Evolutionary conservation across 2,797 vertebrate genomes (phyloP).

Genomic region (Mus spretus): DNA sequence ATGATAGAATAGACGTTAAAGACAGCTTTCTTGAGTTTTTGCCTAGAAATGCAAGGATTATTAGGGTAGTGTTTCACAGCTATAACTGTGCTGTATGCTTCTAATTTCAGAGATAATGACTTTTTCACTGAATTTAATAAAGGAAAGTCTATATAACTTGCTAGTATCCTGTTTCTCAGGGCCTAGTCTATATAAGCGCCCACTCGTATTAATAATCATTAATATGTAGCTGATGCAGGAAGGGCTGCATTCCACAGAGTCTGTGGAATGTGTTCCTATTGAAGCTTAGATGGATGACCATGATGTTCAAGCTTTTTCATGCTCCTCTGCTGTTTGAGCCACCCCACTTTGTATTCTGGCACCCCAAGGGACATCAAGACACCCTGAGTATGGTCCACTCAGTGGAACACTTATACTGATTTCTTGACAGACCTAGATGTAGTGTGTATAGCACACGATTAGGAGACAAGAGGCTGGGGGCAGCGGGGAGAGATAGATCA

Average conservation of each 20-base stretch:
- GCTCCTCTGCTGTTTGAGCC: constrained; percentile 17
- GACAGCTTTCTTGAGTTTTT: background rate
- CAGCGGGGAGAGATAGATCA: background rate
- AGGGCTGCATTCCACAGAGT: background rate
- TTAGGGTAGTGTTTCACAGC: constrained; percentile 36
- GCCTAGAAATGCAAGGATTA: background rate
- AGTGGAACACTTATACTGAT: background rate
- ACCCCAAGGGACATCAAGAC: background rate
- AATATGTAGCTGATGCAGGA: background rate
- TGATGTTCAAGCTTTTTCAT: background rate
- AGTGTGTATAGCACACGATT: constrained; percentile 2
- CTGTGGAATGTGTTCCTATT: background rate
- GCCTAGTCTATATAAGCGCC: background rate
- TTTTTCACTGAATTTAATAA: constrained; percentile 44
- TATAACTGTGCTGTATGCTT: constrained; percentile 22
- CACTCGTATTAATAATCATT: background rate
- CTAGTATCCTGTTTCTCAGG: background rate
- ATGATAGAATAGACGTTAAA: background rate
- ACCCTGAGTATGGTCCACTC: background rate
- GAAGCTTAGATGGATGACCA: background rate
- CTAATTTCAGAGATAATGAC: constrained; percentile 50
- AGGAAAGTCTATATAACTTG: background rate
- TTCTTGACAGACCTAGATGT: background rate
- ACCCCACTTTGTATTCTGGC: background rate
- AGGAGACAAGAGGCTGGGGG: background rate